Evolutionary conservation across 37 sponge, comb jelly and placozoan genomes (phyloP).

Genomic region (Mnemiopsis leidyi): DNA sequence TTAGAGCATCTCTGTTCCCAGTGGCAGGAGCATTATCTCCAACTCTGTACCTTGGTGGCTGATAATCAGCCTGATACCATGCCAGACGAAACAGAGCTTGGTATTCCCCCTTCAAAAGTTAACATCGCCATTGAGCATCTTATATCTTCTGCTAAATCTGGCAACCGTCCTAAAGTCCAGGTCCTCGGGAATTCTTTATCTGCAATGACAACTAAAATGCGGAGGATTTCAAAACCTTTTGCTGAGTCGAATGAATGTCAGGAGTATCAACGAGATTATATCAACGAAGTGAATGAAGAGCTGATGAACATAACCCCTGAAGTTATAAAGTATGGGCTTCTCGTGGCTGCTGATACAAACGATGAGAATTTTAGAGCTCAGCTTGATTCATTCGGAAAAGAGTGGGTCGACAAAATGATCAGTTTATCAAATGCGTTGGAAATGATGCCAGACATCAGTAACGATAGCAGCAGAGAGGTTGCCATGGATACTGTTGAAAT

Average conservation of each 20-base stretch:
- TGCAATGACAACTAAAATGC: conserved; percentile 52
- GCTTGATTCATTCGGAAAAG: not conserved
- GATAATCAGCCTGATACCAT: conserved; percentile 63
- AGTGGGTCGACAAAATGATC: conserved; percentile 44
- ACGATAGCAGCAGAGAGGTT: not conserved
- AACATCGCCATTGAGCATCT: conserved; percentile 60
- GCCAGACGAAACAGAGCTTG: conserved; percentile 20
- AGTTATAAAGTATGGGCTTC: conserved; percentile 25
- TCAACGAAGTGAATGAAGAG: conserved; percentile 37
- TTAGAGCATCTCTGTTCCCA: not conserved
- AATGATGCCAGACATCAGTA: not conserved
- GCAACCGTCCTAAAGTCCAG: conserved; percentile 46
- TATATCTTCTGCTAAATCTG: conserved; percentile 1
- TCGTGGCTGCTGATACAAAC: conserved; percentile 24
- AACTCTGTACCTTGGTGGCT: conserved; percentile 51
- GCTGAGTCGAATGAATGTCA: not conserved
- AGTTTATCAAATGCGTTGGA: conserved; percentile 45
- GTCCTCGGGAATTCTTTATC: conserved; percentile 31
- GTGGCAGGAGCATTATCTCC: conserved; percentile 27
- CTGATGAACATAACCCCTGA: conserved; percentile 35
- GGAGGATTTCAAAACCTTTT: conserved; percentile 14
- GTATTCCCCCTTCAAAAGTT: conserved; percentile 52
- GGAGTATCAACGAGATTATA: conserved; percentile 36
- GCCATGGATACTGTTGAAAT: not conserved
- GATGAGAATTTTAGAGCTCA: not conserved